Evolutionary conservation across 1,140 invertebrate species (phyloP).

Genomic region (Manduca sexta): DNA sequence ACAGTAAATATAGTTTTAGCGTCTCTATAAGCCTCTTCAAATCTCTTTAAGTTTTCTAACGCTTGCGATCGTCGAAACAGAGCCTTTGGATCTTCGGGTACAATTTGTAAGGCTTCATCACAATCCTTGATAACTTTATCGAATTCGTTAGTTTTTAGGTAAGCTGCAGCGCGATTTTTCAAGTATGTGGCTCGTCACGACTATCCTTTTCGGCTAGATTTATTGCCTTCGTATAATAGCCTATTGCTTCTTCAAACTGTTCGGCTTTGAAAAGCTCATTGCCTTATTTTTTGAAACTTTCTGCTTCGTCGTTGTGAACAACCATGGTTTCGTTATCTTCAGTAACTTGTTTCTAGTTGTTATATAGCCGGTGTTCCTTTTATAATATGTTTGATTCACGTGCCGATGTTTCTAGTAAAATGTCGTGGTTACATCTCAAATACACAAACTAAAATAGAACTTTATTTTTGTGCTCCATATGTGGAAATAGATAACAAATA

Average conservation of each 20-base stretch:
- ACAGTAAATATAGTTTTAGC: constrained; percentile 87
- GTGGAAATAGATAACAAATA: constrained; percentile 8
- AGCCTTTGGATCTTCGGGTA: constrained; percentile 93
- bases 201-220: constrained; percentile 77
- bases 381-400: neutral
- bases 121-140: constrained; percentile 88
- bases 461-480: constrained; percentile 54
- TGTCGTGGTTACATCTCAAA: constrained; percentile 38
- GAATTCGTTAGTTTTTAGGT: constrained; percentile 88
- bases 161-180: constrained; percentile 95
- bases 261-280: constrained; percentile 90
- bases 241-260: constrained; percentile 87
- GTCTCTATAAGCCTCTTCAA: constrained; percentile 95
- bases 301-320: constrained; percentile 55
- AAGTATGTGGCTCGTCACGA: constrained; percentile 84
- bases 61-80: constrained; percentile 94
- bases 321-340: constrained; percentile 34
- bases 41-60: constrained; percentile 84
- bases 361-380: no score
- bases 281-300: constrained; percentile 87
- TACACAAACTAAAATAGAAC: constrained; percentile 57
- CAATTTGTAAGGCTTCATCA: constrained; percentile 83
- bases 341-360: no score
- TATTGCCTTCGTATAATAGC: constrained; percentile 85
- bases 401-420: constrained; percentile 53